A percentile compares a stretch with the other conserved stretches of the same genome.
Evolutionary conservation across 2,888 invertebrate genomes (phyloP).

Genomic region (Apodemia hepburni): DNA sequence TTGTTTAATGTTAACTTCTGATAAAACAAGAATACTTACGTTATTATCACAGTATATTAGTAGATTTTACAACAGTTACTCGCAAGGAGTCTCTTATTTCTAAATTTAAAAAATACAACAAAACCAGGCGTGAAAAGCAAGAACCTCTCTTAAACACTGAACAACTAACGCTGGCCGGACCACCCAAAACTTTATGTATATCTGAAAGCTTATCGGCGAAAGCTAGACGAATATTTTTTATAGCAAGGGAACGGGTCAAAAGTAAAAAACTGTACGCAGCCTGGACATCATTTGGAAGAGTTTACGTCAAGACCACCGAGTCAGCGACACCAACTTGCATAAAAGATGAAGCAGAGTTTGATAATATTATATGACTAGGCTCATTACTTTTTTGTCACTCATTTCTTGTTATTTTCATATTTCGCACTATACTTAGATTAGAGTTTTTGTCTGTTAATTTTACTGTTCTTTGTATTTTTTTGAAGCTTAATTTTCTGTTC

Average conservation of each 20-base stretch:
- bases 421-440: neutral
- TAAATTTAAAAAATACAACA: constrained; percentile 1
- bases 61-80: neutral
- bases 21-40: no score
- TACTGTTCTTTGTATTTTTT: neutral
- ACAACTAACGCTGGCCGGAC: neutral
- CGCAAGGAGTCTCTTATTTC: neutral
- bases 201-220: constrained; percentile 1
- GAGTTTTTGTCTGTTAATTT: neutral
- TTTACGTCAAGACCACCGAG: neutral
- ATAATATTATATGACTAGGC: neutral
- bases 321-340: neutral
- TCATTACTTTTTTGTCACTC: neutral
- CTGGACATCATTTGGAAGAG: neutral
- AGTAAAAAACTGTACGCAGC: neutral
- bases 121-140: neutral
- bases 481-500: neutral
- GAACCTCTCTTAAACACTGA: neutral
- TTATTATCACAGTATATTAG: neutral
- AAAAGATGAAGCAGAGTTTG: neutral
- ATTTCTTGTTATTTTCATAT: neutral
- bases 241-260: neutral
- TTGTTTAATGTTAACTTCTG: no score
- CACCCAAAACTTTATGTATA: neutral
- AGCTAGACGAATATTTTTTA: neutral